These are phyloP conservation scores for Scaptomyza graminum DNA, from an alignment of 1,140 invertebrate species.

Conservation along the genomic window DNA sequence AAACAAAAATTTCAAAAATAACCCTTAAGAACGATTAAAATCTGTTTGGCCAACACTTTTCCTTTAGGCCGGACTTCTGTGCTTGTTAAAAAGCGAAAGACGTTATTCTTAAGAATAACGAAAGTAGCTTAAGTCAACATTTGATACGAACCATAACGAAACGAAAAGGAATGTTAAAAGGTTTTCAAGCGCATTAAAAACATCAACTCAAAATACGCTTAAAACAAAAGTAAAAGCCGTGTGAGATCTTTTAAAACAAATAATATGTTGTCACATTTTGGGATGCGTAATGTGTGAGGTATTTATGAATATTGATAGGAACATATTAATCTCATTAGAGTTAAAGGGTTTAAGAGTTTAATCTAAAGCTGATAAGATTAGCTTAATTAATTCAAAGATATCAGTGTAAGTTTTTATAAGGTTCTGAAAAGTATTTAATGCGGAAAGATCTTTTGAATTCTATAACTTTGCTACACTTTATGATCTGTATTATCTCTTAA, in stretches of 20 bases:
- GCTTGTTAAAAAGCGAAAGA: slow-evolving; percentile 71
- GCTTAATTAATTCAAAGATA: not conserved
- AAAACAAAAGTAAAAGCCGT: slow-evolving; percentile 77
- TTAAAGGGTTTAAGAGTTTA: not conserved
- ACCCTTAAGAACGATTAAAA: slow-evolving; percentile 36
- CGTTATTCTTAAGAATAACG: slow-evolving; percentile 51
- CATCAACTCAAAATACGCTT: slow-evolving; percentile 37
- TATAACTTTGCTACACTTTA: not conserved
- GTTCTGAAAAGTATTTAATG: too few species aligned
- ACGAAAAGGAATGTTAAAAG: slow-evolving; percentile 74
- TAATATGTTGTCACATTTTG: slow-evolving; percentile 3
- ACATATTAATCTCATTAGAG: not conserved
- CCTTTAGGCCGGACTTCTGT: slow-evolving; percentile 19
- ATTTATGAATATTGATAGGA: slow-evolving; percentile 16
- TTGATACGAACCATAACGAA: slow-evolving; percentile 19
- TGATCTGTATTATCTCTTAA: not conserved
- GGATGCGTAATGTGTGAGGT: slow-evolving; percentile 7
- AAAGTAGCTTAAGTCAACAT: slow-evolving; percentile 78
- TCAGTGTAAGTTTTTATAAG: too few species aligned
- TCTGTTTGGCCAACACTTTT: slow-evolving; percentile 46
- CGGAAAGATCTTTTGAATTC: too few species aligned
- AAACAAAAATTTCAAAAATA: not conserved
- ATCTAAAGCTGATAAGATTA: not conserved
- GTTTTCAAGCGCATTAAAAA: slow-evolving; percentile 58
- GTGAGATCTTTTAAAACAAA: slow-evolving; percentile 19